Evolutionary conservation across 2,797 vertebrate species (phyloP), one percentile per base, ranked within the genome.

Genomic region (Podargus strigoides): DNA sequence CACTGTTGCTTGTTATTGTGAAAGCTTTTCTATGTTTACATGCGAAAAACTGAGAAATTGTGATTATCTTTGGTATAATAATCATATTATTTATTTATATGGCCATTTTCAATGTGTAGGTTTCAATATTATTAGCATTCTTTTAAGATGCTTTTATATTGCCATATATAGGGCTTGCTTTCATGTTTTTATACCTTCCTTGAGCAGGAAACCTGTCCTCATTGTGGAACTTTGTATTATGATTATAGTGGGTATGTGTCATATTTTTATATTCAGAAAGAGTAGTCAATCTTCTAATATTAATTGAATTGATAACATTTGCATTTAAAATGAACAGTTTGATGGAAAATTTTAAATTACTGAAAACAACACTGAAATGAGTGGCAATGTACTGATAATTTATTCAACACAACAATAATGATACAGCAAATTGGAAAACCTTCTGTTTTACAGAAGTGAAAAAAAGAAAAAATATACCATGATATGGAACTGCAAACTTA

Each of bases 261-360:
- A 13, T 74, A 91, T 86, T 59, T 93, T 67, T 72, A 4, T n/a
- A 87, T 86, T 47, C 34, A 49, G 74, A 81, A 70, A 74, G 44
- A 26, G 34, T 63, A 93, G 23, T 47, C 15, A 82, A 53, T 87
- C 74, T 79, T 83, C 47, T 91, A 42, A 23, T 83, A 70, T 56
- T 91, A 93, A 94, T 94, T 87, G 89, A 90, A 90, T 75, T 58
- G 13, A 46, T 67, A 82, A 12, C 64, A 93, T 91, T 97, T 95
- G 28, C 63, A 95, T 93, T 95, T 91, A 75, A 94, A 86, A 90
- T 80, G 6, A 75, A 20, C 28, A 6, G 30, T 90, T 87, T 47
- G 53, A 76, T 94, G 47, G 50, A 70, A 92, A 16, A 2, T 39
- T 87, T 81, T 86, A 36, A 91, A 72, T 76, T 50, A 30, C 32